Base-by-base conservation (phyloP, 2,113 vertebrate genomes). In the Sebastes schlegelii region DNA sequence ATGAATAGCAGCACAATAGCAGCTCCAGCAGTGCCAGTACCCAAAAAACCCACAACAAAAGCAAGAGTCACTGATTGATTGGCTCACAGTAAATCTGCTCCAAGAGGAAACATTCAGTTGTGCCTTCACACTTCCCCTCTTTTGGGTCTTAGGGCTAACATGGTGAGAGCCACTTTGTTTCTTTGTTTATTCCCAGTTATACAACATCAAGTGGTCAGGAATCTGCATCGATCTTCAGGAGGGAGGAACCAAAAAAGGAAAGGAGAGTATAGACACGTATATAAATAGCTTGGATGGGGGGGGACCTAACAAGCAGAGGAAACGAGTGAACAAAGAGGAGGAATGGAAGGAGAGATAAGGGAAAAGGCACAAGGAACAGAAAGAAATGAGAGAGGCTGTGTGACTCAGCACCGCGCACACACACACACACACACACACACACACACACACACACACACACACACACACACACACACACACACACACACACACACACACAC, bases 331-430 rank as follows among this genome's bases (percentile, higher is more conserved):
- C 34, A 74, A 45, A 83, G 26, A 77, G 58, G 58, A 84, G 71
- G 63, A 65, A 64, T 83, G 83, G 79, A 88, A 60, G 43, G 46
- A 83, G 74, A 86, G 88, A 90, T 91, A 87, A 89, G 78, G 77
- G 70, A 72, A 82, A 69, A 68, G 51, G 48, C 48, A 72, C 51
- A 74, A 77, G 51, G 80, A 74, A 79, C 12, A 54, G 69, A 76
- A 58, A 84, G 77, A 89, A 73, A 80, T 16, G 48, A 81, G 66
- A 86, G 75, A 79, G 34, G 70, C 66, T 45, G 46, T 74, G 79
- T 93, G 92, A 92, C 89, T 93, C 91, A 91, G 91, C 91, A 89
- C 6, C 70, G 45, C 72, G 42, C 45, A 74, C 40, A 73, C 73
- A 61, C 70, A 67, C 69, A 64, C 70, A 21, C 19, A 68, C 55